Evolutionary conservation across 2,797 vertebrate species (phyloP).

Genomic region (Cossypha niveicapilla): DNA sequence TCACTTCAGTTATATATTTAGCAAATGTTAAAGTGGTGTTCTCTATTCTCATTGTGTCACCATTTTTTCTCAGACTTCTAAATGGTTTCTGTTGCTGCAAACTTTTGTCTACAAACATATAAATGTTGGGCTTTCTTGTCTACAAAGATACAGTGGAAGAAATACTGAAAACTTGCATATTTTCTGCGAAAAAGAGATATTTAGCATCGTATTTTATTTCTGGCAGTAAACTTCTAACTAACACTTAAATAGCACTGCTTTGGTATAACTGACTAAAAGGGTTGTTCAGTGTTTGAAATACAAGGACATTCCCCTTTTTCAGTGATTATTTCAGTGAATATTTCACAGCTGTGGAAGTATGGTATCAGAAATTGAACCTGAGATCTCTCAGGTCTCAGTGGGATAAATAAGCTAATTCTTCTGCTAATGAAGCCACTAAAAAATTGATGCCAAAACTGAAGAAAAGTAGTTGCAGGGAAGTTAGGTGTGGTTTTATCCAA

Average conservation of each 20-base stretch:
- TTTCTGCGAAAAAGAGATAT: neutral
- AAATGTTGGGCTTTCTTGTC: neutral
- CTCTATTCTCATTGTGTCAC: neutral
- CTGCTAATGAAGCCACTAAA: neutral
- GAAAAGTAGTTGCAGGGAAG: neutral
- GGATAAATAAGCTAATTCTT: neutral
- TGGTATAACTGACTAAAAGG: neutral
- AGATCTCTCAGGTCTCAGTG: neutral
- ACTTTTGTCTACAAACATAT: neutral
- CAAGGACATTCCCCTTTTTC: neutral
- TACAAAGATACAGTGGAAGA: neutral
- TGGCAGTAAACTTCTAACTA: neutral
- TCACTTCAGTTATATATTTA: neutral
- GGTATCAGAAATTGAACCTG: neutral
- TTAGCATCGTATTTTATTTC: neutral
- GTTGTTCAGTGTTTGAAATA: neutral
- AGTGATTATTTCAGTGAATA: neutral
- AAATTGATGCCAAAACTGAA: neutral
- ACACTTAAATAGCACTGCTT: neutral
- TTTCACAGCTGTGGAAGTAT: neutral
- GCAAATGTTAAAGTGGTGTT: neutral
- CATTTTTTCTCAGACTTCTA: neutral
- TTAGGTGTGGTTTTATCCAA: neutral
- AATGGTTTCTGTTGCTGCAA: neutral
- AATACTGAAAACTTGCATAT: neutral